Percentiles rank a stretch among this genome's conserved stretches.
Evolutionary conservation across 1,140 invertebrate species (phyloP).

Genomic region (Grapholita molesta): DNA sequence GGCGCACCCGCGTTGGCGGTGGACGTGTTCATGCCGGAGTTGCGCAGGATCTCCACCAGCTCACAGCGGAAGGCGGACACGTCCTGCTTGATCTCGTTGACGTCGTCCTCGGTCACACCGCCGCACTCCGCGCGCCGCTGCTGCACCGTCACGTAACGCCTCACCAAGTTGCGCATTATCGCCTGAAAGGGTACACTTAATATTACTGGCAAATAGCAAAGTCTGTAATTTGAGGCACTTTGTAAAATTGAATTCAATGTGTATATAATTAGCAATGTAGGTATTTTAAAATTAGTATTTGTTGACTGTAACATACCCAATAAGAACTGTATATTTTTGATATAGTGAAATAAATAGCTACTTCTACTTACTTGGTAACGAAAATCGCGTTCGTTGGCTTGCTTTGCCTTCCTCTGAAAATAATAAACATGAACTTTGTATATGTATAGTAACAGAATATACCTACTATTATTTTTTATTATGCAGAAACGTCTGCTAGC

Average conservation of each 20-base stretch:
- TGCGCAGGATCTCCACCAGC: slow-evolving; percentile 96
- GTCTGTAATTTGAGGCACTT: too few relatives aligned
- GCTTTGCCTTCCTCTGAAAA: slow-evolving; percentile 91
- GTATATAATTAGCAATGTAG: too few relatives aligned
- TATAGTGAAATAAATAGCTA: not conserved
- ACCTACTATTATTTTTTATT: too few relatives aligned
- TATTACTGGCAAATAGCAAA: not conserved
- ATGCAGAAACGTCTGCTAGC: too few relatives aligned
- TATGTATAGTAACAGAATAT: not conserved
- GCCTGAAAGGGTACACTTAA: slow-evolving; percentile 76
- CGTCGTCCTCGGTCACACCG: slow-evolving; percentile 98
- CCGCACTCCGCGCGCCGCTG: slow-evolving; percentile 95
- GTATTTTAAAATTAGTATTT: too few relatives aligned
- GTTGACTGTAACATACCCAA: too few relatives aligned
- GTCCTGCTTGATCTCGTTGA: slow-evolving; percentile 99
- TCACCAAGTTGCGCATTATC: slow-evolving; percentile 97
- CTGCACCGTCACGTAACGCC: slow-evolving; percentile 96
- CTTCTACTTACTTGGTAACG: slow-evolving; percentile 86
- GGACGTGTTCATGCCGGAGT: slow-evolving; percentile 94
- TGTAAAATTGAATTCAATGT: too few relatives aligned
- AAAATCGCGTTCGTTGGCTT: slow-evolving; percentile 92
- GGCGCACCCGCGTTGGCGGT: slow-evolving; percentile 86
- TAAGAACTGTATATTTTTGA: too few relatives aligned
- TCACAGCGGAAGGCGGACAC: slow-evolving; percentile 97
- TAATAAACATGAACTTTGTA: too few relatives aligned